Conservation (phyloP, 2,797 vertebrate species). For the Acanthornis magna region DNA sequence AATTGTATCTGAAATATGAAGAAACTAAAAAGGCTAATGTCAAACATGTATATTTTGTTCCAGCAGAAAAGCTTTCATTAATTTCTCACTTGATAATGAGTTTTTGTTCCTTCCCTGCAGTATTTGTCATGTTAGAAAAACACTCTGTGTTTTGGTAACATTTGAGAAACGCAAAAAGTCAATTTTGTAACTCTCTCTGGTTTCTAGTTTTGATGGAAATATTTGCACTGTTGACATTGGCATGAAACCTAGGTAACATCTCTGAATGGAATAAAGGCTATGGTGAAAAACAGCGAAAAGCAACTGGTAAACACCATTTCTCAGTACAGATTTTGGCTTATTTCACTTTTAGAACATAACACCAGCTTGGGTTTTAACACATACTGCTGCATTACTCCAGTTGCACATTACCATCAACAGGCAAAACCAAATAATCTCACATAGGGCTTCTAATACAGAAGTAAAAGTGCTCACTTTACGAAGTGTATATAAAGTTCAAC, state of each 20-base stretch:
- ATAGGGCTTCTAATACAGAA: background rate
- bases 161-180: background rate
- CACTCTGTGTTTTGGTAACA: background rate
- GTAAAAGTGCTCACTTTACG: background rate
- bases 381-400: background rate
- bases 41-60: background rate
- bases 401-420: background rate
- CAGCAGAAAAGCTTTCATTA: background rate
- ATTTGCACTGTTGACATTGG: background rate
- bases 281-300: background rate
- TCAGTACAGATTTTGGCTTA: accelerated
- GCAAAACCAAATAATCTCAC: background rate
- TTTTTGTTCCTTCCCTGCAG: background rate
- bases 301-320: background rate
- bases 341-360: background rate
- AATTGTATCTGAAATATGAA: background rate
- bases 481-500: accelerated
- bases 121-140: background rate
- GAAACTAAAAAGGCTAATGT: background rate
- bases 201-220: background rate
- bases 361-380: background rate
- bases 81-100: background rate
- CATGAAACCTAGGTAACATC: background rate
- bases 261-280: background rate
- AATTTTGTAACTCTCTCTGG: background rate